phyloP scores from a whole-genome alignment of 2,113 vertebrate species.

The Glaucomys volans region DNA sequence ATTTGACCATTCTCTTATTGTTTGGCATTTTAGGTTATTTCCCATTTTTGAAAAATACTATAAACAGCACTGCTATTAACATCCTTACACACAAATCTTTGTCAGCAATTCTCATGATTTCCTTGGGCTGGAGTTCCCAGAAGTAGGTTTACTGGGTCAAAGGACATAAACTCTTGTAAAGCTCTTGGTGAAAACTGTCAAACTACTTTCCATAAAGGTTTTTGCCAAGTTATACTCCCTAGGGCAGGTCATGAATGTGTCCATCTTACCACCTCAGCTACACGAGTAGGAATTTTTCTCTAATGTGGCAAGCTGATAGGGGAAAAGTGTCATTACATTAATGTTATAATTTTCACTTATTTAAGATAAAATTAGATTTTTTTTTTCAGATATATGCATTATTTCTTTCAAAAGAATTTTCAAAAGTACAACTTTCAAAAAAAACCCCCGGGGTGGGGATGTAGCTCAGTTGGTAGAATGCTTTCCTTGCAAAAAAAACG shows the following conservation, averaged over 20 bases:
- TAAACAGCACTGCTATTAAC: slow-evolving; percentile 68
- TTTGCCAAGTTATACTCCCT: slow-evolving; percentile 8
- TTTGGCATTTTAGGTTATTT: slow-evolving; percentile 80
- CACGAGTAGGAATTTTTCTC: neutral
- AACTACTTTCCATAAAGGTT: slow-evolving; percentile 51
- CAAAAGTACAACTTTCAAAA: neutral
- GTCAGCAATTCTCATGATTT: slow-evolving; percentile 73
- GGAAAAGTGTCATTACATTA: slow-evolving; percentile 17
- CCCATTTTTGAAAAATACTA: slow-evolving; percentile 66
- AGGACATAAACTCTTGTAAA: slow-evolving; percentile 61
- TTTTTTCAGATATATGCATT: neutral
- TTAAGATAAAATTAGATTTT: slow-evolving; percentile 33
- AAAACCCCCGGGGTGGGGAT: too few relatives aligned
- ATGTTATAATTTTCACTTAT: slow-evolving; percentile 35
- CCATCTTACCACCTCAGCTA: neutral
- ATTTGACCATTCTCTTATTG: slow-evolving; percentile 37
- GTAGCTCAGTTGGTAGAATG: too few relatives aligned
- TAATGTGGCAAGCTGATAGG: slow-evolving; percentile 19
- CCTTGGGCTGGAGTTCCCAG: slow-evolving; percentile 74
- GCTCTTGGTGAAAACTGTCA: slow-evolving; percentile 57
- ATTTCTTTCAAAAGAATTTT: slow-evolving; percentile 35
- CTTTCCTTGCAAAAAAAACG: too few relatives aligned
- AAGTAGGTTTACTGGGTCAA: slow-evolving; percentile 74
- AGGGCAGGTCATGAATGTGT: neutral
- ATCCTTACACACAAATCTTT: slow-evolving; percentile 56